Percentiles rank a stretch among this genome's conserved stretches.
phyloP scores from a whole-genome alignment of 2,888 invertebrate species.

The Dolichomitus sp. region DNA sequence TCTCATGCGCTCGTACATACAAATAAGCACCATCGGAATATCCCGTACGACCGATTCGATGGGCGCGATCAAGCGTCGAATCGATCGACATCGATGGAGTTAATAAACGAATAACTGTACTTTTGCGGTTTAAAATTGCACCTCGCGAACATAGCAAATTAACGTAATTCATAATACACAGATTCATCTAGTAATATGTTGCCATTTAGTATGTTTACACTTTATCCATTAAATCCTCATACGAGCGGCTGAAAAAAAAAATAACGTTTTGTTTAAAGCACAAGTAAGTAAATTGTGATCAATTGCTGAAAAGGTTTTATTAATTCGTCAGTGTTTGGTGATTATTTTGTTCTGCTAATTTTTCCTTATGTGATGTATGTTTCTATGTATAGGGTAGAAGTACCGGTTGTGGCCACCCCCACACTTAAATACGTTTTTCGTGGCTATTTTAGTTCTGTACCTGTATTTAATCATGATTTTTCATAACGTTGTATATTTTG shows the following conservation, averaged over 20 bases:
- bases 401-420: no score
- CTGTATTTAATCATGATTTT: no score
- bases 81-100: background rate
- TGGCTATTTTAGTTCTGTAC: no score
- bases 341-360: background rate
- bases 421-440: no score
- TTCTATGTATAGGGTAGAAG: background rate
- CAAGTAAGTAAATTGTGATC: background rate
- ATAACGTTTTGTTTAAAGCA: background rate
- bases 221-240: slow-evolving; percentile 21
- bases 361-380: background rate
- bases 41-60: background rate
- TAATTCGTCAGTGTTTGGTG: background rate
- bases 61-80: background rate
- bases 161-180: slow-evolving; percentile 14
- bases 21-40: slow-evolving; percentile 15
- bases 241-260: slow-evolving; percentile 10
- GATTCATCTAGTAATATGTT: slow-evolving; percentile 20
- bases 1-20: slow-evolving; percentile 3
- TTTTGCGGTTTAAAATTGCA: background rate
- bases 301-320: background rate
- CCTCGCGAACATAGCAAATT: background rate
- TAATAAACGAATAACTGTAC: background rate
- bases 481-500: no score
- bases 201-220: slow-evolving; percentile 5